These are phyloP conservation scores for Ptilorrhoa leucosticta DNA, from an alignment of 2,113 vertebrate genomes.

Conservation along the genomic window DNA sequence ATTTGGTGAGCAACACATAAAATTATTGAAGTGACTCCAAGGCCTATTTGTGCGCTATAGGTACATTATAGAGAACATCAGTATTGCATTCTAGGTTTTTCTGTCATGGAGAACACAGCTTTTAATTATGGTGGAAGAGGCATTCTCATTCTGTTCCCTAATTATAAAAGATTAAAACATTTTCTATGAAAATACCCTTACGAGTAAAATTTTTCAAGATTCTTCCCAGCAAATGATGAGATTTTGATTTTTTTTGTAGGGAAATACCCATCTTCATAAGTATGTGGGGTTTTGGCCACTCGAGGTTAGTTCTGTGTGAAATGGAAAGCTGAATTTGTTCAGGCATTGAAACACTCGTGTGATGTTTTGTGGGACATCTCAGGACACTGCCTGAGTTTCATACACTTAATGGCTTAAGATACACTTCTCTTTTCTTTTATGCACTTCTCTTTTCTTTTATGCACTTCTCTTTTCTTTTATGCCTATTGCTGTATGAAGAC, in stretches of 20 bases:
- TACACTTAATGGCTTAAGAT: neutral
- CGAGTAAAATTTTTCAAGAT: neutral
- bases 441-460: neutral
- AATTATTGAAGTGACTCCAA: neutral
- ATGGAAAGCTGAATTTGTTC: neutral
- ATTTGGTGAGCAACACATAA: neutral
- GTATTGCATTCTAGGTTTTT: neutral
- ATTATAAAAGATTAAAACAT: neutral
- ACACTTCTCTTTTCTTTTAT: neutral
- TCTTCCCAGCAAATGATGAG: neutral
- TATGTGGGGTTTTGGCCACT: neutral
- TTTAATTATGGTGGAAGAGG: neutral
- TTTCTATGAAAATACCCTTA: neutral
- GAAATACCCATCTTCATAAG: neutral
- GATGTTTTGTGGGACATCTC: neutral
- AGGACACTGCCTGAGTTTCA: neutral
- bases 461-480: no score
- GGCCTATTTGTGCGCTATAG: neutral
- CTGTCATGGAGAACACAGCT: neutral
- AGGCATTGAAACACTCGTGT: slow-evolving; percentile 1
- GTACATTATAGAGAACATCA: neutral
- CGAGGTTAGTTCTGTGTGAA: neutral
- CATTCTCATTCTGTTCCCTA: neutral
- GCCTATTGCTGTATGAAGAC: neutral
- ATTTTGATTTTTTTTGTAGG: neutral